Evolutionary conservation across 2,888 invertebrate genomes (phyloP), one percentile per base, ranked within the genome.

Genomic region (Platerodrilus igneus): DNA sequence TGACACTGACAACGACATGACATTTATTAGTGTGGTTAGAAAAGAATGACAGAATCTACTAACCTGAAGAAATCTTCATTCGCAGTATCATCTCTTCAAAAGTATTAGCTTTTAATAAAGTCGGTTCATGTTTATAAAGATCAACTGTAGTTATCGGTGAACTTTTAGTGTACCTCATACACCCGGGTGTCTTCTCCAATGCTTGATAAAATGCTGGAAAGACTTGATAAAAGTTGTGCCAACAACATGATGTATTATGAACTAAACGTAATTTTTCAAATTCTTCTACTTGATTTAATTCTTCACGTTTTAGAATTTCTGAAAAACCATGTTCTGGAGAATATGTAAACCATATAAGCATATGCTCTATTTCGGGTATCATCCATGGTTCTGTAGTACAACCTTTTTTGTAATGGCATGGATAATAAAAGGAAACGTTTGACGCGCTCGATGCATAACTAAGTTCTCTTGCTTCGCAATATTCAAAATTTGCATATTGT

Each of bases 331-430:
- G 53, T 28, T 52, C 48, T 10, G 52, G 50, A 13, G 57, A 52
- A 37, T 50, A 48, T 27, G 58, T 46, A 31, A 59, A 59, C 52
- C 58, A 42, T 50, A 53, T 40, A 57, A 62, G 63, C 56, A 68
- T 30, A 39, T 59, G 58, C 27, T 67, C 64, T 13, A 76, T 74
- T 70, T 76, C 76, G 28, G 75, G 74, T 48, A 75, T 59, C 74
- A 76, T 76, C 78, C 78, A 78, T 47, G 78, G 76, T 60, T 79
- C 79, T 47, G 74, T 74, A n/a, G 41, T 40, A 4, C 34, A 19
- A 26, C 40, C 41, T 28, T 42, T 33, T 23, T 45, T 48, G 28
- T 38, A 47, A 13, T 36, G 32, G 20, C 53, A 50, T 5, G 53
- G 48, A 37, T 52, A 55, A 26, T 51, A 50, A 29, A 55, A 46